These are phyloP conservation scores for Darevskia mixta DNA, from an alignment of 2,797 vertebrate genomes.

Conservation along the genomic window DNA sequence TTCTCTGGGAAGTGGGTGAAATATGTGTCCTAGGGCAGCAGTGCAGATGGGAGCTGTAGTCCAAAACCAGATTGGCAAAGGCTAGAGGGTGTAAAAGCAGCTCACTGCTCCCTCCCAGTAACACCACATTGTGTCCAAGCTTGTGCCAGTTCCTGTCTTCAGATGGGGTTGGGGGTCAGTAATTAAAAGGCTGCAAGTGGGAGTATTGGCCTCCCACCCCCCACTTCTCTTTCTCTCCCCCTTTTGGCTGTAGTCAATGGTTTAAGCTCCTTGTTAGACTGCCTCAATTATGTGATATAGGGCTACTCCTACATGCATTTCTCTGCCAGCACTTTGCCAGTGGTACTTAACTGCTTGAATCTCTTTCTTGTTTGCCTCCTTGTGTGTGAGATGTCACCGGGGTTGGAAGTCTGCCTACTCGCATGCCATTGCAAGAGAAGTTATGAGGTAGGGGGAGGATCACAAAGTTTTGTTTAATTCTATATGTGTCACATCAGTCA, in stretches of 20 bases:
- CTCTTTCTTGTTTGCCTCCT: neutral
- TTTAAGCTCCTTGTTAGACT: neutral
- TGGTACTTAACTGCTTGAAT: neutral
- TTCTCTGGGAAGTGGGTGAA: neutral
- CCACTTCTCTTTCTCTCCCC: neutral
- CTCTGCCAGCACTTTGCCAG: neutral
- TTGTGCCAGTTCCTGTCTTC: neutral
- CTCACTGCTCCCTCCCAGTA: neutral
- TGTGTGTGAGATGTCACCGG: neutral
- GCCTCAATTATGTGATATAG: neutral
- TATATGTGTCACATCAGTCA: neutral
- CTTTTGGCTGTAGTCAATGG: neutral
- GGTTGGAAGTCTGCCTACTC: neutral
- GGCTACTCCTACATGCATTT: neutral
- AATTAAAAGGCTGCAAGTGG: neutral
- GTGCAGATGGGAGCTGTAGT: too few relatives aligned
- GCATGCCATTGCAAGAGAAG: neutral
- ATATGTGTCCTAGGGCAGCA: neutral
- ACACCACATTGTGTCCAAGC: neutral
- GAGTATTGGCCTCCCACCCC: neutral
- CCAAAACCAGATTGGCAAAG: too few relatives aligned
- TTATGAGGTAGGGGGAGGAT: neutral
- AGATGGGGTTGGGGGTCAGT: neutral
- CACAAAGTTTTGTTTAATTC: neutral
- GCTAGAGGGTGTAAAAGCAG: neutral